Percentiles rank a stretch among this genome's conserved stretches.
phyloP scores from a whole-genome alignment of 2,888 invertebrate genomes.

The Tenodera sinensis region DNA sequence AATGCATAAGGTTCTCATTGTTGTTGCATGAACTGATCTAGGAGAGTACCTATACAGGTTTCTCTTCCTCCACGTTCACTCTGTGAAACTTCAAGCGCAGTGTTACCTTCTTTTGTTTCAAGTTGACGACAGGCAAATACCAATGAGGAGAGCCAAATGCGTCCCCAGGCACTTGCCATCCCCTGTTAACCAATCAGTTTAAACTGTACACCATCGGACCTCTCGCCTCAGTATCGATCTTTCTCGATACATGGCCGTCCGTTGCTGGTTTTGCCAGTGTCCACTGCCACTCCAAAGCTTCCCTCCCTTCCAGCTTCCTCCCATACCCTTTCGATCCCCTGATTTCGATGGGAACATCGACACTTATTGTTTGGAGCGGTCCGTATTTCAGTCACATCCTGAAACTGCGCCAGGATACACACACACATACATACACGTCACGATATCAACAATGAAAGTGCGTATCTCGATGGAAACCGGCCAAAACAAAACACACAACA shows the following conservation, averaged over 20 bases:
- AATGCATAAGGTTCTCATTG: too few species aligned
- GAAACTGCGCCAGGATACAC: conserved; percentile 8
- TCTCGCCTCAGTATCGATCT: conserved; percentile 27
- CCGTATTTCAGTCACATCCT: conserved; percentile 7
- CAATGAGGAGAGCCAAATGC: neutral
- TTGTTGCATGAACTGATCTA: too few species aligned
- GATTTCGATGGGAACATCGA: neutral
- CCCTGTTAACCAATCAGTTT: neutral
- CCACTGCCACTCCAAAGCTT: neutral
- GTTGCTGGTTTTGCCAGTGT: conserved; percentile 9
- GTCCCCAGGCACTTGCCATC: neutral
- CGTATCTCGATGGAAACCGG: conserved; percentile 20
- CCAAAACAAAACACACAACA: conserved; percentile 18
- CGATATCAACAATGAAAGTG: conserved; percentile 22
- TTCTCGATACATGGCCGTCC: conserved; percentile 23
- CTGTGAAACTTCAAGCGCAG: neutral
- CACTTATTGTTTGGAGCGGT: conserved; percentile 19
- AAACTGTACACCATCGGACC: conserved; percentile 18
- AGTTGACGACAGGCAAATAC: neutral
- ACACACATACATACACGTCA: conserved; percentile 8
- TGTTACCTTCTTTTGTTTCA: neutral
- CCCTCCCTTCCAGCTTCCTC: neutral
- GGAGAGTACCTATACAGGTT: too few species aligned
- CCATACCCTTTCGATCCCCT: conserved; percentile 8
- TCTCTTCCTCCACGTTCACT: too few species aligned